phyloP scores from a whole-genome alignment of 2,888 invertebrate species.

The Chrysodeixis includens region DNA sequence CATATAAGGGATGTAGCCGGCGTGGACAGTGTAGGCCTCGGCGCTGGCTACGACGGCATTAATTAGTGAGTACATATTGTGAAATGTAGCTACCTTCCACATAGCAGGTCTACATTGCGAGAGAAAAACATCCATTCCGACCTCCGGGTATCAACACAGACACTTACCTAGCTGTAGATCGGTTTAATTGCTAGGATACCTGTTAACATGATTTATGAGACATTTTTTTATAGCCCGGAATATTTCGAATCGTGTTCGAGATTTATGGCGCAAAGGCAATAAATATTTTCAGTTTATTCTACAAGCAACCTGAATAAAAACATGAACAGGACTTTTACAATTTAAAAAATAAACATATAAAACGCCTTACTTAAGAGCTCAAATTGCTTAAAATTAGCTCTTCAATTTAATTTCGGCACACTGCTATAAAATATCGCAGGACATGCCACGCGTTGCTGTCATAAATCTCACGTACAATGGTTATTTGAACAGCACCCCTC shows the following conservation, averaged over 20 bases:
- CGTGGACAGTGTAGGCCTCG: conserved; percentile 96
- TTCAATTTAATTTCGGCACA: no score
- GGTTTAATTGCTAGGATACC: background rate
- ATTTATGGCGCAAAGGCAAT: conserved; percentile 17
- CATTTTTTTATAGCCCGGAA: background rate
- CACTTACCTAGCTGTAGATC: background rate
- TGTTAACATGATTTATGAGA: background rate
- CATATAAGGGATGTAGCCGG: conserved; percentile 96
- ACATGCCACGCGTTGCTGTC: background rate
- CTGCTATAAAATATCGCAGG: background rate
- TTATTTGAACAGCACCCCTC: conserved; percentile 91
- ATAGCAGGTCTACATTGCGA: background rate
- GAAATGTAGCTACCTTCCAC: conserved; percentile 20
- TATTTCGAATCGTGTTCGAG: conserved; percentile 9
- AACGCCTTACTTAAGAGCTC: no score
- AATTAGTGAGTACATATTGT: conserved; percentile 93
- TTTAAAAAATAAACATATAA: background rate
- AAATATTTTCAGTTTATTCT: conserved; percentile 27
- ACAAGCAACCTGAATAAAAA: conserved; percentile 24
- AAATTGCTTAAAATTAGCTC: background rate
- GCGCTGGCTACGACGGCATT: conserved; percentile 97
- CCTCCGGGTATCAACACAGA: background rate
- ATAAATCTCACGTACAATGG: conserved; percentile 23
- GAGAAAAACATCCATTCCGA: conserved; percentile 8
- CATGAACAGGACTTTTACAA: conserved; percentile 28